Base-by-base conservation (phyloP, 2,888 invertebrate species). In the Rhynchonema sp. region DNA sequence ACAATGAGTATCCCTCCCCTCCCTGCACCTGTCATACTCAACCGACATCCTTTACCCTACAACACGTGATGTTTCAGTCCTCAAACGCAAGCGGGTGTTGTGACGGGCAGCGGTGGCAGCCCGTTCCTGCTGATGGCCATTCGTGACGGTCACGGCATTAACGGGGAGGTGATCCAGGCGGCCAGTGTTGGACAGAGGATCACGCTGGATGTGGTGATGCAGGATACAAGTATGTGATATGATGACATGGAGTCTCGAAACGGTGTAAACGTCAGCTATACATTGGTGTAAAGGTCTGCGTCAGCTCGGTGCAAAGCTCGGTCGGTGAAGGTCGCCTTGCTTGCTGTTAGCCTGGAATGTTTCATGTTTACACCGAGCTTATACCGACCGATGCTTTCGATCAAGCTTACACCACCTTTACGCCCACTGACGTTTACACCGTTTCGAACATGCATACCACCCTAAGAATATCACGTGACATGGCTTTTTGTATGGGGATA, bases 101-200 rank as follows among this genome's bases (percentile, higher is more conserved):
- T 63, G 27, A 63, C 63, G 1, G 63, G 63, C 27, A 63, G 62
- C 49, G 63, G 63, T 6, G 63, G 63, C 28, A 62, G 59, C 46
- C 63, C 63, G 13, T 63, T 63, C 46, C 59, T 63, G 56, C 60
- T 62, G 52, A 63, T 63, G 63, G 59, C 57, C 38, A 63, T 63
- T 23, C 54, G 63, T 1, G 62, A 63, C 25, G 63, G 63, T 1
- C 63, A 63, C 59, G 63, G 63, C 54, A 60, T 63, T 29, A 25
- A 23, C 26, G 60, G 60, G 20, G 59, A 62, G 6, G 27, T 63
- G 25, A 27, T 62, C 1, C 60, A 60, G 46, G 26, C 62, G 9
- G 63, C 63, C 27, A 52, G 30, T 23, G 63, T 63, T 20, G 63
- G 63, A 1, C 62, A 63, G 49, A 30, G 59, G 2, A 62, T 63